These are phyloP conservation scores for Archivesica marissinica DNA, from an alignment of 1,140 invertebrate genomes.

Conservation along the genomic window DNA sequence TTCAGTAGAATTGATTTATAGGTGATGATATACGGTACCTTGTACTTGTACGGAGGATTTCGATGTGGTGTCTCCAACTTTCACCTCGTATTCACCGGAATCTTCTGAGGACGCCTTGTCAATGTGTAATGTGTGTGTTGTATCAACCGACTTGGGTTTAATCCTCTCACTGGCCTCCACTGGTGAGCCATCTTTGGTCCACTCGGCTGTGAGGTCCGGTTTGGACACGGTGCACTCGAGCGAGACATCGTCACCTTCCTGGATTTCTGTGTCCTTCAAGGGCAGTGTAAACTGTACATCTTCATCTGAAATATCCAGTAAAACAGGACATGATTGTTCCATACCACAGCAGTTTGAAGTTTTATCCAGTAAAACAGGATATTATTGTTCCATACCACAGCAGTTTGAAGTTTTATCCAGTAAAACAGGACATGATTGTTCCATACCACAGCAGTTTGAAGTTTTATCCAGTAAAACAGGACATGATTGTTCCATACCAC, in stretches of 20 bases:
- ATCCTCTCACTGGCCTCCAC: slow-evolving; percentile 44
- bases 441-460: no score
- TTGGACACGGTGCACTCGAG: slow-evolving; percentile 86
- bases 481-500: no score
- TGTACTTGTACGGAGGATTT: slow-evolving; percentile 75
- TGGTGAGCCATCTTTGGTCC: slow-evolving; percentile 90
- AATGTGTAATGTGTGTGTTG: slow-evolving; percentile 70
- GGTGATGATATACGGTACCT: slow-evolving; percentile 74
- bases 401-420: no score
- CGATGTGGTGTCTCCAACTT: slow-evolving; percentile 73
- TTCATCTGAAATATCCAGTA: slow-evolving; percentile 50
- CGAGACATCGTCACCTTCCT: slow-evolving; percentile 91
- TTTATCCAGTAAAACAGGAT: neutral
- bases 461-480: no score
- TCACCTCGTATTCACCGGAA: slow-evolving; percentile 74
- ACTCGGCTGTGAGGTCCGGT: slow-evolving; percentile 91
- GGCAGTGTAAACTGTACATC: slow-evolving; percentile 85
- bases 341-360: no score
- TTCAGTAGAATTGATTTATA: no score
- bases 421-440: no score
- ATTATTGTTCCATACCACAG: neutral
- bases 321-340: no score
- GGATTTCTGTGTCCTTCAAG: slow-evolving; percentile 91
- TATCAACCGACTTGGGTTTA: slow-evolving; percentile 58
- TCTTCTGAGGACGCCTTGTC: slow-evolving; percentile 70